Base-by-base conservation (phyloP, 92 coral and sea anemone genomes). In the Umimayanthus chanpuru region DNA sequence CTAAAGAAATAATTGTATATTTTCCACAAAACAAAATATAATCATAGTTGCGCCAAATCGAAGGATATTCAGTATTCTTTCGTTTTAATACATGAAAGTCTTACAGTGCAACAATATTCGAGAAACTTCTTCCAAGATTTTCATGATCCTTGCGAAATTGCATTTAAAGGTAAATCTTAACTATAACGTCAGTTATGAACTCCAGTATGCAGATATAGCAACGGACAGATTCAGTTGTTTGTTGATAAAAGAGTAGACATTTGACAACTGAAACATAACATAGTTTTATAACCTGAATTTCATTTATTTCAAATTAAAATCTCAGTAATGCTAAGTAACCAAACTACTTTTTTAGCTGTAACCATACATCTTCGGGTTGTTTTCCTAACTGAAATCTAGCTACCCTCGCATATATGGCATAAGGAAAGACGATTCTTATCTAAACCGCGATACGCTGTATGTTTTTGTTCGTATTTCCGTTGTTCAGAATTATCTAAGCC, bases 221-320 rank as follows among this genome's bases (percentile, higher is more conserved):
- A 73, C 25, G 25, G 12, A 18, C n/a, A 36, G 44, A 36, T 25
- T 20, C 25, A 61, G 15, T 20, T 14, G 44, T 20, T 39, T 75
- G 44, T 75, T 40, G 15, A 23, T 39, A 26, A 39, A 39, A 75
- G 25, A 18, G 14, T 38, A 73, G 21, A 16, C 41, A 73, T 32
- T 21, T 32, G 25, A 8, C 21, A 32, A 32, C 47, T 25, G 78
- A 30, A 2, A 73, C 4, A 36, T 28, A 7, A 30, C 16, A 28
- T 32, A 32, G 36, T 32, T 32, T 0, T 32, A 32, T 73, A 12
- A 55, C 64, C 15, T 55, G 64, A 32, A 61, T 74, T 39, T 16
- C 14, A 75, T 75, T 39, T 75, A 75, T 75, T 75, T 75, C 28
- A 75, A 75, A 75, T 75, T 75, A 38, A 39, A 75, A 39, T 39